These are phyloP conservation scores for Pangasius mekongensis DNA, from an alignment of 2,797 vertebrate species.

Conservation along the genomic window DNA sequence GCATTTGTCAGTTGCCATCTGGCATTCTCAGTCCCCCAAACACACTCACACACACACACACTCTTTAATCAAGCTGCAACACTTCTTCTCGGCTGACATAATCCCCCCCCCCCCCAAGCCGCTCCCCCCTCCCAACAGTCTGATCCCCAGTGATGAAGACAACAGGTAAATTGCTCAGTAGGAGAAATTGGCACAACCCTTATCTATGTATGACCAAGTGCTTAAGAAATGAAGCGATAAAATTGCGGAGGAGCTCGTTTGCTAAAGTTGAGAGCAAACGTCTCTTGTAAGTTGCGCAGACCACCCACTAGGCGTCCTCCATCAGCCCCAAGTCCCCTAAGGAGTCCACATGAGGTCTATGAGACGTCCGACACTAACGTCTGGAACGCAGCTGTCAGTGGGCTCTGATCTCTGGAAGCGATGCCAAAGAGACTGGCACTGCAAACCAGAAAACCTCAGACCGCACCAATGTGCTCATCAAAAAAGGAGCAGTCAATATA, in stretches of 20 bases:
- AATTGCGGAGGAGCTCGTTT: constrained; percentile 37
- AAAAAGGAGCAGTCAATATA: constrained; percentile 36
- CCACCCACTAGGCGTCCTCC: constrained; percentile 52
- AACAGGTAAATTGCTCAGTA: constrained; percentile 27
- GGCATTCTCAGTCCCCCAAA: constrained; percentile 38
- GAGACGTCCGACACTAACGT: constrained; percentile 25
- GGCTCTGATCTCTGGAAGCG: constrained; percentile 29
- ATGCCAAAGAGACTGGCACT: constrained; percentile 23
- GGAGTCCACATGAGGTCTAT: constrained; percentile 56
- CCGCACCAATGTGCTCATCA: neutral
- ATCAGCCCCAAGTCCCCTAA: constrained; percentile 24
- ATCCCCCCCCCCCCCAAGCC: constrained; percentile 50
- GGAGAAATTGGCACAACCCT: constrained; percentile 55
- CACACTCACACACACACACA: constrained; percentile 59
- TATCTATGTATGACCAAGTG: constrained; percentile 64
- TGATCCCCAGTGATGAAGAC: constrained; percentile 49
- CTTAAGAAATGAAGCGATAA: constrained; percentile 67
- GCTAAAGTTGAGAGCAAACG: constrained; percentile 46
- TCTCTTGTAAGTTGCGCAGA: constrained; percentile 35
- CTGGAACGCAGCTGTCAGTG: constrained; percentile 57
- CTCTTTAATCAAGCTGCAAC: constrained; percentile 74
- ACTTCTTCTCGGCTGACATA: constrained; percentile 63
- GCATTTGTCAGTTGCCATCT: constrained; percentile 70
- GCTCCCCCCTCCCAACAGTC: constrained; percentile 20
- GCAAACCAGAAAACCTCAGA: constrained; percentile 6